A percentile compares a stretch with the other conserved stretches of the same genome.
These are phyloP conservation scores for Scaptomyza graminum DNA, from an alignment of 1,140 invertebrate species.

Conservation along the genomic window DNA sequence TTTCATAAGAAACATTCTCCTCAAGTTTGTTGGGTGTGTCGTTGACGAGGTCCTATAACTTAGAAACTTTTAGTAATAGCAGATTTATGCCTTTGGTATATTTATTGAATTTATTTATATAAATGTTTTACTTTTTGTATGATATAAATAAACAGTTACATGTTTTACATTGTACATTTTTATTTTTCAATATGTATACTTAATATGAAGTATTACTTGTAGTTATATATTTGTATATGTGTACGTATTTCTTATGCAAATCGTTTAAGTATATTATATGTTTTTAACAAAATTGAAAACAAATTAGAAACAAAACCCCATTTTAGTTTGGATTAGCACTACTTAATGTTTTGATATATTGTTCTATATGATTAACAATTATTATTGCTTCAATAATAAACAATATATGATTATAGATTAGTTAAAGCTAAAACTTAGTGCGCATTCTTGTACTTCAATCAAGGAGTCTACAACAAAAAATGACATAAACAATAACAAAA, in stretches of 20 bases:
- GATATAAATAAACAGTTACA: slow-evolving; percentile 74
- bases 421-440: slow-evolving; percentile 81
- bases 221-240: slow-evolving; percentile 59
- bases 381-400: slow-evolving; percentile 57
- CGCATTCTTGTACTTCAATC: slow-evolving; percentile 69
- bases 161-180: slow-evolving; percentile 79
- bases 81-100: slow-evolving; percentile 59
- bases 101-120: slow-evolving; percentile 80
- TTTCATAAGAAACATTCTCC: too few relatives aligned
- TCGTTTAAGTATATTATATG: slow-evolving; percentile 48
- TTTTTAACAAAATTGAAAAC: slow-evolving; percentile 57
- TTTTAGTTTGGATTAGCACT: slow-evolving; percentile 44
- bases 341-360: slow-evolving; percentile 38
- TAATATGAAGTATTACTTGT: slow-evolving; percentile 59
- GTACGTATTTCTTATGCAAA: slow-evolving; percentile 45
- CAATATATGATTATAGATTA: slow-evolving; percentile 54
- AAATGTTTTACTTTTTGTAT: slow-evolving; percentile 54
- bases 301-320: slow-evolving; percentile 34
- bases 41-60: too few relatives aligned
- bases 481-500: slow-evolving; percentile 67
- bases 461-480: slow-evolving; percentile 68
- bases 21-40: too few relatives aligned
- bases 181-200: slow-evolving; percentile 72
- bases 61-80: not conserved
- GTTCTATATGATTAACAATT: slow-evolving; percentile 37